Conservation (phyloP, 2,888 invertebrate species). For the Monochamus alternatus region DNA sequence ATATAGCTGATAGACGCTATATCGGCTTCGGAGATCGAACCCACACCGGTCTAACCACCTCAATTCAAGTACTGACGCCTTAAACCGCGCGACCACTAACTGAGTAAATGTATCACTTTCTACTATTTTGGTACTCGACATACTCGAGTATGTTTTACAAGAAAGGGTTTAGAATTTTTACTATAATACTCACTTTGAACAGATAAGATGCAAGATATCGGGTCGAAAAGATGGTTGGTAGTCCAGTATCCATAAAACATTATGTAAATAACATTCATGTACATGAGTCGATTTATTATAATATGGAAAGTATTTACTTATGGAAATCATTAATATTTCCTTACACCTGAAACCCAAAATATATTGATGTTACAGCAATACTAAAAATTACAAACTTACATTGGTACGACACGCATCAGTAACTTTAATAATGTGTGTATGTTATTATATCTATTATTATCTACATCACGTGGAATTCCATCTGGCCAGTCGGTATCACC, state of each 20-base stretch:
- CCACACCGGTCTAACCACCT: no score
- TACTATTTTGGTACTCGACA: no score
- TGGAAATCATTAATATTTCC: slow-evolving; percentile 78
- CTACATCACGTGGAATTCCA: slow-evolving; percentile 74
- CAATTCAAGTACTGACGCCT: no score
- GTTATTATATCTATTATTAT: slow-evolving; percentile 75
- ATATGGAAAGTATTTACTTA: slow-evolving; percentile 84
- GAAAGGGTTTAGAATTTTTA: neutral
- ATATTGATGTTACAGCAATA: slow-evolving; percentile 20
- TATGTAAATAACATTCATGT: slow-evolving; percentile 85
- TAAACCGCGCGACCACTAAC: no score
- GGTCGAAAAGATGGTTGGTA: slow-evolving; percentile 83
- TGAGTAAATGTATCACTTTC: no score
- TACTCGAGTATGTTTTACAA: no score
- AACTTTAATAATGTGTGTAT: slow-evolving; percentile 73
- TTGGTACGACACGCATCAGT: slow-evolving; percentile 74
- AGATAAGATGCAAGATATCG: slow-evolving; percentile 81
- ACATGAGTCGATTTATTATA: slow-evolving; percentile 78
- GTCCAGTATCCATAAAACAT: slow-evolving; percentile 82
- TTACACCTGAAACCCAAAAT: slow-evolving; percentile 75
- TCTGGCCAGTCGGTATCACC: slow-evolving; percentile 76
- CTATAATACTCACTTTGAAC: slow-evolving; percentile 79
- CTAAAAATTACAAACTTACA: slow-evolving; percentile 69
- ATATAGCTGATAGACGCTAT: no score
- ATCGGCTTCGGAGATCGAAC: no score